Evolutionary conservation across 2,113 vertebrate species (phyloP).

Genomic region (Pelobates fuscus): DNA sequence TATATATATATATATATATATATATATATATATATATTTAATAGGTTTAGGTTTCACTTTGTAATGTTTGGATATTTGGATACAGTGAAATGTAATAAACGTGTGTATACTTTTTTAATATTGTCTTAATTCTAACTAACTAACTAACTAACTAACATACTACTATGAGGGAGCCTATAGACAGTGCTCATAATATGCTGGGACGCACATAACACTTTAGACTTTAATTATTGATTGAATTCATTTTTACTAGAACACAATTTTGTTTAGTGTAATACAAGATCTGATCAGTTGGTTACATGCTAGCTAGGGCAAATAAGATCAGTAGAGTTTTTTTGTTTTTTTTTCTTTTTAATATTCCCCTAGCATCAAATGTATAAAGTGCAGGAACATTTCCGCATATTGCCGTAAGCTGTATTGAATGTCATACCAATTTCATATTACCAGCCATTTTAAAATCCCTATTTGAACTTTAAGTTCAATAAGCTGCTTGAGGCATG

Average conservation of each 20-base stretch:
- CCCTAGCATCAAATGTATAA: constrained; percentile 6
- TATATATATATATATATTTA: no score
- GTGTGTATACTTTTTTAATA: no score
- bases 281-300: constrained; percentile 20
- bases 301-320: constrained; percentile 27
- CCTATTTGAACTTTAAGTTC: constrained; percentile 43
- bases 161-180: no score
- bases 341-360: no score
- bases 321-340: background rate
- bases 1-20: no score
- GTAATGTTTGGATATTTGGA: no score
- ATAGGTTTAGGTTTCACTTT: no score
- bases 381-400: constrained; percentile 22
- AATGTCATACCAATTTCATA: constrained; percentile 35
- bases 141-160: no score
- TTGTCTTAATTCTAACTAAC: no score
- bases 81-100: no score
- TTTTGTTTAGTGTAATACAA: constrained; percentile 16
- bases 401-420: constrained; percentile 35
- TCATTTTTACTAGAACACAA: constrained; percentile 11
- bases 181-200: background rate
- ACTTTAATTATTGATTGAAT: constrained; percentile 9
- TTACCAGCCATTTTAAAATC: constrained; percentile 38
- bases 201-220: background rate
- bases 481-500: constrained; percentile 39